phyloP scores from a whole-genome alignment of 2,797 vertebrate genomes.

The Tachyglossus aculeatus region DNA sequence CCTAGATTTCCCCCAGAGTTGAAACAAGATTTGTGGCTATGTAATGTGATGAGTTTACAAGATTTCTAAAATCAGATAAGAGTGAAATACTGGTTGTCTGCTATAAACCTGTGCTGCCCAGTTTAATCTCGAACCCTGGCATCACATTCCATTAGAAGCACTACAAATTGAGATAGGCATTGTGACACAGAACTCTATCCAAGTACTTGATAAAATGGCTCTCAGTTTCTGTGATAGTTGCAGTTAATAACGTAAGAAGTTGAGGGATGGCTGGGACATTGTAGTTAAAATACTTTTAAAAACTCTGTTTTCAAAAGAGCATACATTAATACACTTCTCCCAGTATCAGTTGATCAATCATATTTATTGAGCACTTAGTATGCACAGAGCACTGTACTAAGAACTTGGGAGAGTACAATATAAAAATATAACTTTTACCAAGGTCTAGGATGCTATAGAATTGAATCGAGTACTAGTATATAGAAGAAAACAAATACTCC shows the following conservation, averaged over 20 bases:
- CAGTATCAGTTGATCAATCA: too few relatives aligned
- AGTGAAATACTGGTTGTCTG: conserved; percentile 7
- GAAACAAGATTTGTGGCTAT: conserved; percentile 18
- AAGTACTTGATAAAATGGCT: not conserved
- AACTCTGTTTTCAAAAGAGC: not conserved
- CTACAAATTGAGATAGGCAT: conserved; percentile 12
- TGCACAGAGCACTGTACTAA: too few relatives aligned
- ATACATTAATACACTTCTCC: not conserved
- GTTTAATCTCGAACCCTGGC: conserved; percentile 4
- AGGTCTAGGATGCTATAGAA: too few relatives aligned
- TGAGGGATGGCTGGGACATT: not conserved
- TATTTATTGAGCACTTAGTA: too few relatives aligned
- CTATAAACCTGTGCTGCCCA: not conserved
- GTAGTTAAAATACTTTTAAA: not conserved
- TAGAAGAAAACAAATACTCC: too few relatives aligned
- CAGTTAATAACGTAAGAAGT: not conserved
- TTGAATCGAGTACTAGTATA: too few relatives aligned
- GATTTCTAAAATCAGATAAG: conserved; percentile 27
- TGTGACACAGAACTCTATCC: conserved; percentile 10
- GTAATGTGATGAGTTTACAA: conserved; percentile 29
- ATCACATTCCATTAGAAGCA: conserved; percentile 11
- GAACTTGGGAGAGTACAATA: too few relatives aligned
- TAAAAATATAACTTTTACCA: too few relatives aligned
- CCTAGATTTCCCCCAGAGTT: conserved; percentile 22
- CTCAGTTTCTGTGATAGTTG: not conserved